Base-by-base conservation (phyloP, 2,113 vertebrate species). In the Limanda limanda region DNA sequence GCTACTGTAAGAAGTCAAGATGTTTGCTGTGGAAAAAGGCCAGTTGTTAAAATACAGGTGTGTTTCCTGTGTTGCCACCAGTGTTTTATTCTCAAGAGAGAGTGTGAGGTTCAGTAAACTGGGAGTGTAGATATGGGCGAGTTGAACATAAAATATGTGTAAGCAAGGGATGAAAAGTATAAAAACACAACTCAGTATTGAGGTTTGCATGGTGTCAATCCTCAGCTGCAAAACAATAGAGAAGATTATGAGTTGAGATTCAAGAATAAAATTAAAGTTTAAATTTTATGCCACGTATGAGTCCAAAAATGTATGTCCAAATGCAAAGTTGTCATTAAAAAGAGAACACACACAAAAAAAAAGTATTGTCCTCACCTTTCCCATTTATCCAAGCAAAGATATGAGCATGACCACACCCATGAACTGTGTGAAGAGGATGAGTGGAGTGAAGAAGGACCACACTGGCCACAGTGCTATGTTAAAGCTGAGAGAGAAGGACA, bases 351-450 rank as follows among this genome's bases (percentile, higher is more conserved):
- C 2, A 15, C 8, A 37, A 31, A 31, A 37, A 37, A 35, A 37
- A 37, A 37, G 35, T 37, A 2, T 62, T 11, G 57, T 60, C 13
- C 76, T 91, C 94, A 97, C 96, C 95, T 91, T 65, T 62, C 35
- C 21, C 4, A 31, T 4, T 96, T 86, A 99, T 64, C 97, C 97
- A 14, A 99, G 93, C 37, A 99, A 90, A 2, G 97, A 99, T 82
- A 99, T 94, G 70, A 99, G 82, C 97, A 99, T 99, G 55, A 98
- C 94, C 3, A 97, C 85, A 24, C 97, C 97, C 97, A 99, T 99
- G 69, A 99, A 99, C 91, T 99, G 98, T 54, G 96, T 94, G 82
- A 99, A 98, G 61, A 99, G 93, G 85, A 99, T 87, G 56, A 97
- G 42, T 0, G 97, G 97, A 3, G 98, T 99, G 85, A 98, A 92